Percentiles rank a stretch among this genome's conserved stretches.
Evolutionary conservation across 2,797 vertebrate genomes (phyloP).

Genomic region (Huso huso): DNA sequence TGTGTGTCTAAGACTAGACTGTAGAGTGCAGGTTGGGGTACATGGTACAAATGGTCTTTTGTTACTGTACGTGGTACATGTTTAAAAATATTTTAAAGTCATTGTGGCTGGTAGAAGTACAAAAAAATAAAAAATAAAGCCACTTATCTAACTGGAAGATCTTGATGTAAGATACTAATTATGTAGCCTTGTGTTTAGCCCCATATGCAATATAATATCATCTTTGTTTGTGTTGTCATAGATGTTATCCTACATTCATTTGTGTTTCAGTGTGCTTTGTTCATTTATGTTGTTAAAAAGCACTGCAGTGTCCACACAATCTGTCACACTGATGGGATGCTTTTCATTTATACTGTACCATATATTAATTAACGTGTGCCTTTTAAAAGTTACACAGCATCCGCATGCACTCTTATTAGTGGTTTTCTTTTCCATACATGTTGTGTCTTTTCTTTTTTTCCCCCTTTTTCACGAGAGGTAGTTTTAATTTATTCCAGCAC

Average conservation of each 20-base stretch:
- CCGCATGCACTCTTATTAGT: constrained; percentile 15
- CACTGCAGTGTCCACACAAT: constrained; percentile 49
- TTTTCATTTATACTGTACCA: constrained; percentile 14
- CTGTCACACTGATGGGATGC: constrained; percentile 34
- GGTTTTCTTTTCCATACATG: constrained; percentile 11
- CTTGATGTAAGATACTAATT: too few relatives aligned
- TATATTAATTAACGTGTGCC: constrained; percentile 17
- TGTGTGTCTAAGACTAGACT: too few relatives aligned
- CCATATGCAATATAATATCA: not conserved
- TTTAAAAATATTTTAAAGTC: too few relatives aligned
- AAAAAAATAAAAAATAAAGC: too few relatives aligned
- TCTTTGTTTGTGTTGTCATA: constrained; percentile 24
- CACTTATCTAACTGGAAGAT: too few relatives aligned
- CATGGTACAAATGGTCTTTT: too few relatives aligned
- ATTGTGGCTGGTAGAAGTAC: too few relatives aligned
- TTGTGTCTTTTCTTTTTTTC: not conserved
- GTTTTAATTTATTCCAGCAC: constrained; percentile 61
- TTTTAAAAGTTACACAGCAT: constrained; percentile 31
- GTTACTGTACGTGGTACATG: too few relatives aligned
- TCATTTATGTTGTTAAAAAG: constrained; percentile 43
- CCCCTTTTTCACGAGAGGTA: constrained; percentile 12
- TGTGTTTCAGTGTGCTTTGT: constrained; percentile 46
- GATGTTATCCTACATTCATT: constrained; percentile 30
- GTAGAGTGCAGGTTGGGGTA: too few relatives aligned
- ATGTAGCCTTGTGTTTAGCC: too few relatives aligned